Evolutionary conservation across 2,888 invertebrate genomes (phyloP).

Genomic region (Spatulosminthurus flaviceps): DNA sequence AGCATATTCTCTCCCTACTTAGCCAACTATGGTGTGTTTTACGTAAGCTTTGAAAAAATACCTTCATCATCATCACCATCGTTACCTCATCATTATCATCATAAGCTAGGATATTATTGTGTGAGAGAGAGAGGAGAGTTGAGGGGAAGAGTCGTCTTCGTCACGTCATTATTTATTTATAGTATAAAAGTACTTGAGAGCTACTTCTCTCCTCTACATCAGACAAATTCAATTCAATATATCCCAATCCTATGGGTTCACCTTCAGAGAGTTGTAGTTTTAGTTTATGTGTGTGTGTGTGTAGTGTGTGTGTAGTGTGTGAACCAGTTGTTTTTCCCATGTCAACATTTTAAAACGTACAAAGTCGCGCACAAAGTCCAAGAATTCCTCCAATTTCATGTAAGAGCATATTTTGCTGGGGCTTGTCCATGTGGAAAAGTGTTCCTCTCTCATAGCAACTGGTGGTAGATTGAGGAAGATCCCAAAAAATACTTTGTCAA

Average conservation of each 20-base stretch:
- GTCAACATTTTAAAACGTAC: background rate
- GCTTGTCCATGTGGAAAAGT: background rate
- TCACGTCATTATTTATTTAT: conserved; percentile 51
- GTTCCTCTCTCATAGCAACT: background rate
- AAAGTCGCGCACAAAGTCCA: too few relatives aligned
- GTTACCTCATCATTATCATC: too few relatives aligned
- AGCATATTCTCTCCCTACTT: too few relatives aligned
- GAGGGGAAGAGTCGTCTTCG: conserved; percentile 40
- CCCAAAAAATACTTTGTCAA: too few relatives aligned
- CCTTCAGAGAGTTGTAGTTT: too few relatives aligned
- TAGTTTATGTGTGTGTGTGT: too few relatives aligned
- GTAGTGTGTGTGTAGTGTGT: conserved; percentile 16
- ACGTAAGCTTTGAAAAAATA: background rate
- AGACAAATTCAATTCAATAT: conserved; percentile 34
- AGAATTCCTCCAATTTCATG: background rate
- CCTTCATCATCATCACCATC: conserved; percentile 13
- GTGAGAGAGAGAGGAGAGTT: background rate
- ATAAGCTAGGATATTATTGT: too few relatives aligned
- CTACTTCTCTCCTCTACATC: conserved; percentile 31
- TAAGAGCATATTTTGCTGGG: too few relatives aligned
- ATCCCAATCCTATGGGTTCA: conserved; percentile 18
- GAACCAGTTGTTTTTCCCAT: conserved; percentile 23
- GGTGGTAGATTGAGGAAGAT: background rate
- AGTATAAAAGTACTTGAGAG: conserved; percentile 47
- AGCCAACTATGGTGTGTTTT: too few relatives aligned